Conservation (phyloP, 2,888 invertebrate genomes). For the Epinotia nisella region DNA sequence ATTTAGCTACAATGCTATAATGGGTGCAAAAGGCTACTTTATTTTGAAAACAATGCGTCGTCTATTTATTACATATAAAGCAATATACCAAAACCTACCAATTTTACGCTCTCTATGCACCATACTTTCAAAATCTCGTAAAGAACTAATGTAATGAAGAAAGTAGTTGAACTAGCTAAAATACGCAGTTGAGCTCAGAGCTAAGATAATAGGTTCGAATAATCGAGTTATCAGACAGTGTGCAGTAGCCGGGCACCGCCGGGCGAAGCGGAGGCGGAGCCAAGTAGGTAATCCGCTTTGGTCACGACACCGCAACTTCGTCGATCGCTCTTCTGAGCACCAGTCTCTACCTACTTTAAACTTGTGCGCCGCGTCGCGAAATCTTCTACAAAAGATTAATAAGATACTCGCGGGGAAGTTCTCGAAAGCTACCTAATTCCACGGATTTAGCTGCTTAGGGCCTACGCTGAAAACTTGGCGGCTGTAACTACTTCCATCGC, state of each 20-base stretch:
- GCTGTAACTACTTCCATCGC: constrained; percentile 9
- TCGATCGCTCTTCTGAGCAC: constrained; percentile 66
- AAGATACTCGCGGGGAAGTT: constrained; percentile 63
- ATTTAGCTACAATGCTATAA: too few species aligned
- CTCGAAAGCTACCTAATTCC: constrained; percentile 36
- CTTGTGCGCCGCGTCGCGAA: constrained; percentile 59
- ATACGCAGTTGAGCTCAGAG: neutral
- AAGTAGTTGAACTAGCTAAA: constrained; percentile 3
- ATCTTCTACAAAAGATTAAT: constrained; percentile 65
- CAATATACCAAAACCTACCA: neutral
- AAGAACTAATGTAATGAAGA: neutral
- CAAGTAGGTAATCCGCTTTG: constrained; percentile 72
- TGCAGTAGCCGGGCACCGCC: constrained; percentile 37
- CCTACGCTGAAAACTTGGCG: neutral
- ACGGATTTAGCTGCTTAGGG: constrained; percentile 3
- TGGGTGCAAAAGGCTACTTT: too few species aligned
- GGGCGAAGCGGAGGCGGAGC: constrained; percentile 51
- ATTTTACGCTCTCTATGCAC: neutral
- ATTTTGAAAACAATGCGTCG: neutral
- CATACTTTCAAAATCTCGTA: neutral
- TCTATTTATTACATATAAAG: neutral
- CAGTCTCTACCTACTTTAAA: constrained; percentile 67
- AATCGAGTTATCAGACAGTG: constrained; percentile 29
- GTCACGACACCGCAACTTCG: constrained; percentile 67
- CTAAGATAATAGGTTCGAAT: constrained; percentile 28